Conservation (phyloP, 2,797 vertebrate genomes). For the Siniperca obscura region DNA sequence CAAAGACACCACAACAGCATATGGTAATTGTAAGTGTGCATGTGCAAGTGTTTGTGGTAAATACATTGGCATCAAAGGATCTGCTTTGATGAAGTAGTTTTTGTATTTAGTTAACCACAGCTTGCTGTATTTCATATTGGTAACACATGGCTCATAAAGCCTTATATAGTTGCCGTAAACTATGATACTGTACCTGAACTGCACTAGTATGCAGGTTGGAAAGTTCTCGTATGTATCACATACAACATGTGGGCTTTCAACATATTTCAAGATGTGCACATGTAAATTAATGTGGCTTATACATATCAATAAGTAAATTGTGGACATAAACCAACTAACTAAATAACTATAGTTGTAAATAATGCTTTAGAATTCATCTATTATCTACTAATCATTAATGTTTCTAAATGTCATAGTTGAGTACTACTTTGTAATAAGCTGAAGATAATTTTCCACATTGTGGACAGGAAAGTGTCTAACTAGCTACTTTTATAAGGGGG, state of each 20-base stretch:
- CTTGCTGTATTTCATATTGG: constrained; percentile 18
- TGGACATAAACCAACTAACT: too few relatives aligned
- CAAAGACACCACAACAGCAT: constrained; percentile 91
- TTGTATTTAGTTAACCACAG: constrained; percentile 18
- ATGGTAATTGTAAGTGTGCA: constrained; percentile 88
- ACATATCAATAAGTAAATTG: too few relatives aligned
- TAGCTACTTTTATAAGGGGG: too few relatives aligned
- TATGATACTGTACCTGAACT: not conserved
- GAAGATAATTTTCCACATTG: too few relatives aligned
- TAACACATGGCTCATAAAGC: constrained; percentile 23
- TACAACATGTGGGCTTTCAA: not conserved
- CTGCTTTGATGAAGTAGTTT: constrained; percentile 20
- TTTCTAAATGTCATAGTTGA: too few relatives aligned
- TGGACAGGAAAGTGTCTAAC: too few relatives aligned
- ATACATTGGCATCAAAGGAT: constrained; percentile 32
- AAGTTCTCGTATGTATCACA: too few relatives aligned
- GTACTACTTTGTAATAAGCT: too few relatives aligned
- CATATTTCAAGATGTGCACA: too few relatives aligned
- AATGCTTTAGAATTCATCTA: too few relatives aligned
- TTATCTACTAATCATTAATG: too few relatives aligned
- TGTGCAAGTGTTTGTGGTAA: constrained; percentile 1
- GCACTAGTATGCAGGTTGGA: not conserved
- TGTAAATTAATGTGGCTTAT: not conserved
- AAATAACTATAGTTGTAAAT: too few relatives aligned
- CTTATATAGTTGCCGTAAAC: not conserved